Evolutionary conservation across 2,888 invertebrate species (phyloP).

Genomic region (Nasonovia ribisnigri): DNA sequence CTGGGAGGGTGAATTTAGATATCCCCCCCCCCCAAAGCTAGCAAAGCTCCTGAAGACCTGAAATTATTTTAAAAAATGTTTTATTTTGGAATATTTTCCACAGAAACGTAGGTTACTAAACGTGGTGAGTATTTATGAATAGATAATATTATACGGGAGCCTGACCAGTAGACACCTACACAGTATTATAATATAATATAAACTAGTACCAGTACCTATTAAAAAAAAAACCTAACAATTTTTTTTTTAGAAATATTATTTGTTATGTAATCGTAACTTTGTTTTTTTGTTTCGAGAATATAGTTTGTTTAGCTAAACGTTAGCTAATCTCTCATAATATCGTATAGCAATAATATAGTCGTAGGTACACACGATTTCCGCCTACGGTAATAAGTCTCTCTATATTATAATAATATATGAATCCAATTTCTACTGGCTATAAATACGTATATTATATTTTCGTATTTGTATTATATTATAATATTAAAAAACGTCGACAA

Average conservation of each 20-base stretch:
- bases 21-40: background rate
- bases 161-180: background rate
- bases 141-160: background rate
- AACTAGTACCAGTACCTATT: too few relatives aligned
- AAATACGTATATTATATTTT: conserved; percentile 14
- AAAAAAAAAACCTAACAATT: too few relatives aligned
- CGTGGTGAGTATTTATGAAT: background rate
- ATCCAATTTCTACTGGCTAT: background rate
- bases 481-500: background rate
- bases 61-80: background rate
- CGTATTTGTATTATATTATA: background rate
- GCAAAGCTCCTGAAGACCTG: background rate
- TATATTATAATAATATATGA: background rate
- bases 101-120: background rate
- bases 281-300: background rate
- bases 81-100: background rate
- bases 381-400: background rate
- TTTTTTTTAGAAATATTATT: too few relatives aligned
- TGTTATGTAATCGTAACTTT: background rate
- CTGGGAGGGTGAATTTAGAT: background rate
- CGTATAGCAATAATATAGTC: background rate
- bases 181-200: background rate
- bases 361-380: background rate
- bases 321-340: background rate
- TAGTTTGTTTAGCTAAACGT: background rate